phyloP scores from a whole-genome alignment of 2,888 invertebrate genomes.

The Scaptomyza flava region DNA sequence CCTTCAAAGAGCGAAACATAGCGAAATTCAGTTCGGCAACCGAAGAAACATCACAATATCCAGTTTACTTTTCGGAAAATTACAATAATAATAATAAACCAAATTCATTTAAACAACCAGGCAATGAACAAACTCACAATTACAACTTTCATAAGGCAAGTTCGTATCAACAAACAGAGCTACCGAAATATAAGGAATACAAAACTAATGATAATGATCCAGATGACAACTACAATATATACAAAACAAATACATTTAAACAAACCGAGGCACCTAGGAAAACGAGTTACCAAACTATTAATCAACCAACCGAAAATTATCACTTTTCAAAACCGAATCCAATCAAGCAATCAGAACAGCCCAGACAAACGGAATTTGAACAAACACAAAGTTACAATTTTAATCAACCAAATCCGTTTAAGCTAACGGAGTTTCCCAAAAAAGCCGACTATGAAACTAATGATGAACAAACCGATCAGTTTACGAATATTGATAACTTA shows the following conservation, averaged over 20 bases:
- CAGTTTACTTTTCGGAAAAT: conserved; percentile 27
- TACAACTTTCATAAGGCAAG: conserved; percentile 33
- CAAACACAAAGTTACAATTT: conserved; percentile 42
- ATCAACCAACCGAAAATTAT: neutral
- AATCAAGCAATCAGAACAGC: conserved; percentile 17
- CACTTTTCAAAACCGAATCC: conserved; percentile 16
- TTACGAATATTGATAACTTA: conserved; percentile 20
- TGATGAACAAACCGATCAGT: conserved; percentile 12
- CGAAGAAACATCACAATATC: conserved; percentile 51
- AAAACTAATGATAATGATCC: neutral
- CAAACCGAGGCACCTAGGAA: conserved; percentile 2
- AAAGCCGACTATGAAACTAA: conserved; percentile 9
- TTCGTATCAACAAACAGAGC: conserved; percentile 1
- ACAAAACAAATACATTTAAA: conserved; percentile 7
- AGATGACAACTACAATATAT: conserved; percentile 1
- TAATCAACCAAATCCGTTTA: conserved; percentile 21
- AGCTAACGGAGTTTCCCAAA: conserved; percentile 10
- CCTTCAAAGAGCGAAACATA: conserved; percentile 47
- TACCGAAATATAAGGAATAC: conserved; percentile 1
- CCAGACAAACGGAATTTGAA: conserved; percentile 7
- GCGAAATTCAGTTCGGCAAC: conserved; percentile 31
- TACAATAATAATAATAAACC: conserved; percentile 29
- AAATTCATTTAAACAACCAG: neutral
- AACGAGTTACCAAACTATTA: neutral
- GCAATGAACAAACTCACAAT: conserved; percentile 7